These are phyloP conservation scores for Polyommatus iphigenia DNA, from an alignment of 2,888 invertebrate species.

Conservation along the genomic window DNA sequence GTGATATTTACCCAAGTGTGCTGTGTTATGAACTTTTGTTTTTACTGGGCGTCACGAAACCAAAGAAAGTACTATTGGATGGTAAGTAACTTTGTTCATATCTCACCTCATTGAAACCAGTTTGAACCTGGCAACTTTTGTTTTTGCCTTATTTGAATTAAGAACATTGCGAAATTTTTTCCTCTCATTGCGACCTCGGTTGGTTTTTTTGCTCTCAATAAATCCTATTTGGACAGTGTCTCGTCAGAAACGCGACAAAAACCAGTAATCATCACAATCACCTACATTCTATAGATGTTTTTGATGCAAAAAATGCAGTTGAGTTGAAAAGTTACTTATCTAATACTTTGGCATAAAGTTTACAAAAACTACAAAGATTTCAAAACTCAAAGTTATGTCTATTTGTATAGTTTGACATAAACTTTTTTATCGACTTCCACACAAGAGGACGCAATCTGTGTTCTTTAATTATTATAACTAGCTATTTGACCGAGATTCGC, in stretches of 20 bases:
- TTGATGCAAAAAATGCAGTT: not conserved
- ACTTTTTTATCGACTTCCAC: too few species aligned
- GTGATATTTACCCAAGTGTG: conserved; percentile 48
- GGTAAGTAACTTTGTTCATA: conserved; percentile 42
- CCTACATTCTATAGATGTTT: not conserved
- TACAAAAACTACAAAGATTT: not conserved
- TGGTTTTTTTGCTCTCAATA: conserved; percentile 22
- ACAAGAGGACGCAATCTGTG: too few species aligned
- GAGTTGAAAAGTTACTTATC: conserved; percentile 6
- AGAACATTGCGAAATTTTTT: conserved; percentile 55
- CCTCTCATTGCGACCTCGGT: conserved; percentile 55
- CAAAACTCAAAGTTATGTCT: not conserved
- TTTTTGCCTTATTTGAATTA: conserved; percentile 54
- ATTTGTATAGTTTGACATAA: too few species aligned
- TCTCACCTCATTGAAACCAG: conserved; percentile 36
- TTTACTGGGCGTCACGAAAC: conserved; percentile 30
- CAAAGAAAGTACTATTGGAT: conserved; percentile 30
- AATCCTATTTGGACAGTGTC: conserved; percentile 25
- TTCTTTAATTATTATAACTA: too few species aligned
- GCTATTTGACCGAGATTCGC: too few species aligned
- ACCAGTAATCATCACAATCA: not conserved
- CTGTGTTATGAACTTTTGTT: conserved; percentile 36
- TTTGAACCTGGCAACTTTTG: conserved; percentile 37
- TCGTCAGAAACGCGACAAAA: conserved; percentile 1
- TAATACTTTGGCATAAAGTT: not conserved